Evolutionary conservation across 1,140 invertebrate species (phyloP), one percentile per base, ranked within the genome.

Genomic region (Pogonus chalceus): DNA sequence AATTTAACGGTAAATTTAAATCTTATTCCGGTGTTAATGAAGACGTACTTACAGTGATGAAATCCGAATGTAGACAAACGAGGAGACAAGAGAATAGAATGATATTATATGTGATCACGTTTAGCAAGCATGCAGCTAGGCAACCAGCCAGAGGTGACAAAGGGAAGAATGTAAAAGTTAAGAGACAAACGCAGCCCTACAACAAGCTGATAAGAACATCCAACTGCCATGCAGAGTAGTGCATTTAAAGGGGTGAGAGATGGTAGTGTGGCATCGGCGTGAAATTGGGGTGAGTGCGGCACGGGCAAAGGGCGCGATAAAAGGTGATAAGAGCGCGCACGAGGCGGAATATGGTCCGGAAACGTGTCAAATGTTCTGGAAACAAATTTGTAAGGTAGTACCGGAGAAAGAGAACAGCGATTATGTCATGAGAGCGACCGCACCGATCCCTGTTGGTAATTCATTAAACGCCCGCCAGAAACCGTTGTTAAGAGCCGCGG

Each of bases 351-450:
- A 43, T 43, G 37, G 37, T 43, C 37, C 37, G 37, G 37, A 43
- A 43, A 43, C 37, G 37, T 9, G 37, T 43, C 9, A 43, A 43
- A 43, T 43, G 37, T 43, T 43, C 37, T 43, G 37, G 37, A 43
- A 43, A 43, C 37, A 43, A 43, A 43, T 43, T 43, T 43, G 37
- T 43, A 43, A 43, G 37, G 37, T 43, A 43, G 37, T 43, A 16
- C 37, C 9, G 9, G 37, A 9, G 37, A 43, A 43, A 43, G 37
- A 9, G 37, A 43, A 43, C 37, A 43, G 9, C 37, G 37, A 43
- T 43, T 43, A 43, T 43, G 37, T 43, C 37, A 43, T 43, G 37
- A 43, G 37, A 43, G 26, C 26, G 26, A 43, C 9, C 18, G 37
- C 37, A 43, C 4, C 26, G 26, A 14, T 31, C 26, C 4, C 4